Evolutionary conservation across 1,140 invertebrate species (phyloP), one percentile per base, ranked within the genome.

Genomic region (Magallana gigas): DNA sequence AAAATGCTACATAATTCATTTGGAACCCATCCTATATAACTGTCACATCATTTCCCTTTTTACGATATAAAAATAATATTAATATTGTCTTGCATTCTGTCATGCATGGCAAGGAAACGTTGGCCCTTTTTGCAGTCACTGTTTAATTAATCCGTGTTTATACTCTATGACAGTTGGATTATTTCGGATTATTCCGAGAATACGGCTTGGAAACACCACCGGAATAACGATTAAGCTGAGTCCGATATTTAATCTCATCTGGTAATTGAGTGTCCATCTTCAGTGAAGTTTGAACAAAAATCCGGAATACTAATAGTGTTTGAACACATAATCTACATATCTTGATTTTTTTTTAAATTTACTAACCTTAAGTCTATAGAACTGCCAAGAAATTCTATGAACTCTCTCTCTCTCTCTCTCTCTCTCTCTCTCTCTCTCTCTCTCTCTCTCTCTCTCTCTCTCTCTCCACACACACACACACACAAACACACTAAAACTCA

Each of bases 261-360:
- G 68, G 36, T 76, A 76, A 76, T 76, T 76, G 68, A 76, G 36
- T 76, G 68, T 76, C 68, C 68, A 76, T 76, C 68, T 76, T 76
- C 12, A 76, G 36, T 76, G 68, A 76, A 76, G 68, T 76, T 76
- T 76, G 68, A 76, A 76, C 68, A 76, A 76, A 76, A 76, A 76
- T 29, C 68, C 36, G 68, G 68, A 76, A 76, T 76, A 76, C 68
- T 29, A 76, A 76, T 76, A 29, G 68, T 76, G 23, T 76, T 76
- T 76, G 23, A 76, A 76, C 68, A 76, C 23, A 29, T 29, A 76
- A 76, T 76, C 36, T 76, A 76, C 68, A 76, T 76, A 29, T 29
- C 29, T 9, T 76, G 68, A 76, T 29, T 36, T 18, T 36, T 29
- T 11, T 36, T 12, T 36, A 14, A 1, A 48, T 36, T 11, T 36